A percentile compares a stretch with the other conserved stretches of the same genome.
These are phyloP conservation scores for Rhingia campestris DNA, from an alignment of 2,888 invertebrate species.

Conservation along the genomic window DNA sequence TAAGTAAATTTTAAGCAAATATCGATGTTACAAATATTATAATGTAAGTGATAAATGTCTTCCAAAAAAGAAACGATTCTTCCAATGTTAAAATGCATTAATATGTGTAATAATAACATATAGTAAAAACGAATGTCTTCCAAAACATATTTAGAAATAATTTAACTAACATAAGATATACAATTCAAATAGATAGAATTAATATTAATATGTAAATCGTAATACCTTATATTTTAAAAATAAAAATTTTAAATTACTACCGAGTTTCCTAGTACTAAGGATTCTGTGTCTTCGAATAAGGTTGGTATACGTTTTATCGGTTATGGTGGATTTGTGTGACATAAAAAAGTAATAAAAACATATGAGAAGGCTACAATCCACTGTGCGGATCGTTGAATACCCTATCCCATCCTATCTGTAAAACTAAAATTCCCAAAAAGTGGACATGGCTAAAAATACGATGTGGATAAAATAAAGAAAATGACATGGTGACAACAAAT, in stretches of 20 bases:
- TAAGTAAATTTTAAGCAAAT: slow-evolving; percentile 27
- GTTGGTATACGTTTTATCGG: too few species aligned
- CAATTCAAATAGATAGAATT: slow-evolving; percentile 67
- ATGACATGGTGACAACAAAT: too few species aligned
- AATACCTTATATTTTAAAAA: slow-evolving; percentile 75
- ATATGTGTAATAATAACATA: slow-evolving; percentile 47
- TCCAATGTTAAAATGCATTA: slow-evolving; percentile 64
- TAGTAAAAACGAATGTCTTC: slow-evolving; percentile 77
- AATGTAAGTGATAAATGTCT: slow-evolving; percentile 70
- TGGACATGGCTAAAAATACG: too few species aligned
- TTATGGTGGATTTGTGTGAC: too few species aligned
- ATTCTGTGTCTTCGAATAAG: too few species aligned
- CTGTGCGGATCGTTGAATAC: too few species aligned
- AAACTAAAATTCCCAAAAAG: too few species aligned
- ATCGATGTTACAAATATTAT: slow-evolving; percentile 22
- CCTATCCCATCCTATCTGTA: too few species aligned
- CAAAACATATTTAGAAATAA: slow-evolving; percentile 59
- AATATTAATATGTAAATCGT: slow-evolving; percentile 63
- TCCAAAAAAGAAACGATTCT: slow-evolving; percentile 74
- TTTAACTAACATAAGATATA: slow-evolving; percentile 54
- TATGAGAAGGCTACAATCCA: too few species aligned
- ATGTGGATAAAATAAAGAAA: too few species aligned
- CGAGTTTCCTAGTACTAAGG: background rate
- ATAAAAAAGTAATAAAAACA: too few species aligned
- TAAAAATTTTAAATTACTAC: slow-evolving; percentile 59